Percentiles rank a stretch among this genome's conserved stretches.
These are phyloP conservation scores for Cyanoramphus novaezelandiae DNA, from an alignment of 2,113 vertebrate species.

Conservation along the genomic window DNA sequence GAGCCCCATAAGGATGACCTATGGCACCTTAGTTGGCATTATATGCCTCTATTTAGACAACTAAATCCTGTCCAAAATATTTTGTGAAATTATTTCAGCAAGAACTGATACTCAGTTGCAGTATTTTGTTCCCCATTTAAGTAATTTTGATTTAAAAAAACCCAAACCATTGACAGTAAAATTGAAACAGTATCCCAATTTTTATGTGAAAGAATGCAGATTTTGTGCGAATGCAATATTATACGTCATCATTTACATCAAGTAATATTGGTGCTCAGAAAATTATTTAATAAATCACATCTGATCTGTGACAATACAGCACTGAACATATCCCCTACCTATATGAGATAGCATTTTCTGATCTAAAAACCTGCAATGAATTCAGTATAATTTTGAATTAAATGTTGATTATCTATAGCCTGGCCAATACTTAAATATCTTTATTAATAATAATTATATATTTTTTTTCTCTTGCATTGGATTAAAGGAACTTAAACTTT, in stretches of 20 bases:
- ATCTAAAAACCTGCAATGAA: neutral
- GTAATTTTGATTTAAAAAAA: neutral
- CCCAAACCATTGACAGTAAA: neutral
- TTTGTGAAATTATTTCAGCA: neutral
- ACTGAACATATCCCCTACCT: neutral
- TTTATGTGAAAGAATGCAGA: neutral
- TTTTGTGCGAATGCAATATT: neutral
- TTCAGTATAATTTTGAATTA: neutral
- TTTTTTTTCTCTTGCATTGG: neutral
- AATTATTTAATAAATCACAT: neutral
- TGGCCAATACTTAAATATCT: neutral
- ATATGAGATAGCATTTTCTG: neutral
- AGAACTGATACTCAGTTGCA: neutral
- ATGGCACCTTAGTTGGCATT: neutral
- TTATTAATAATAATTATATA: neutral
- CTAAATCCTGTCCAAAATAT: neutral
- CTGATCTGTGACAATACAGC: fast-evolving
- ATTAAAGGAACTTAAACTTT: neutral
- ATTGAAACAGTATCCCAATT: neutral
- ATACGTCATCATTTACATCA: neutral
- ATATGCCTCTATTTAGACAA: neutral
- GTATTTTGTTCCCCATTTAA: neutral
- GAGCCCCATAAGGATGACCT: neutral
- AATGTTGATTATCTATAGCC: neutral
- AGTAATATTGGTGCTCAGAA: neutral